Conservation (phyloP, 2,113 vertebrate genomes). For the Megatriorchis doriae region DNA sequence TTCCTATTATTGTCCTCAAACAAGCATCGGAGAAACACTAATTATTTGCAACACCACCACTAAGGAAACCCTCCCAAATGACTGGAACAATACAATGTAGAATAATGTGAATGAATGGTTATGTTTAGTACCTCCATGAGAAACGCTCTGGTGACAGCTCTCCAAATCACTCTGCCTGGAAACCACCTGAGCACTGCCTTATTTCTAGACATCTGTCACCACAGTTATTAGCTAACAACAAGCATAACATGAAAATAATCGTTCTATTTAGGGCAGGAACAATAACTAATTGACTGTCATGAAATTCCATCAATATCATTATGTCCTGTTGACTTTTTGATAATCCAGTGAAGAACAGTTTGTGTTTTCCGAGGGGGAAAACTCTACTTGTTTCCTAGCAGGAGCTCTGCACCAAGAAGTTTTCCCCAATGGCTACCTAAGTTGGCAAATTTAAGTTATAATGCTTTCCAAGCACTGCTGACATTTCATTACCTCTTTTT, state of each 20-base stretch:
- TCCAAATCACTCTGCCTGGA: slow-evolving; percentile 10
- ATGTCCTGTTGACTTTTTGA: slow-evolving; percentile 40
- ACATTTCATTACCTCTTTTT: neutral
- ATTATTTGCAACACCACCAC: neutral
- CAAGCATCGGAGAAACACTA: neutral
- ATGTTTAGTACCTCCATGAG: neutral
- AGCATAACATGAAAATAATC: slow-evolving; percentile 34
- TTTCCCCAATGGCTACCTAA: neutral
- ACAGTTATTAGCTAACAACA: slow-evolving; percentile 43
- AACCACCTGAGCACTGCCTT: slow-evolving; percentile 24
- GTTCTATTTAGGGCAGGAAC: neutral
- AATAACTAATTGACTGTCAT: slow-evolving; percentile 18
- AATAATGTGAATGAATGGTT: neutral
- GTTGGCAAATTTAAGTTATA: neutral
- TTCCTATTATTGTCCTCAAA: slow-evolving; percentile 28
- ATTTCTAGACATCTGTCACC: slow-evolving; percentile 41
- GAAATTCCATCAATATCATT: slow-evolving; percentile 27
- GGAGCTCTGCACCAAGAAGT: neutral
- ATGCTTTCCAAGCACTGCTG: neutral
- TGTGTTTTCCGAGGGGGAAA: neutral
- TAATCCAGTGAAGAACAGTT: neutral
- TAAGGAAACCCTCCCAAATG: neutral
- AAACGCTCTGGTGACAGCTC: neutral
- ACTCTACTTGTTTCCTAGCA: neutral
- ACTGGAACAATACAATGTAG: neutral